Evolutionary conservation across 1,140 invertebrate genomes (phyloP), one percentile per base, ranked within the genome.

Genomic region (Drosophila bocki): DNA sequence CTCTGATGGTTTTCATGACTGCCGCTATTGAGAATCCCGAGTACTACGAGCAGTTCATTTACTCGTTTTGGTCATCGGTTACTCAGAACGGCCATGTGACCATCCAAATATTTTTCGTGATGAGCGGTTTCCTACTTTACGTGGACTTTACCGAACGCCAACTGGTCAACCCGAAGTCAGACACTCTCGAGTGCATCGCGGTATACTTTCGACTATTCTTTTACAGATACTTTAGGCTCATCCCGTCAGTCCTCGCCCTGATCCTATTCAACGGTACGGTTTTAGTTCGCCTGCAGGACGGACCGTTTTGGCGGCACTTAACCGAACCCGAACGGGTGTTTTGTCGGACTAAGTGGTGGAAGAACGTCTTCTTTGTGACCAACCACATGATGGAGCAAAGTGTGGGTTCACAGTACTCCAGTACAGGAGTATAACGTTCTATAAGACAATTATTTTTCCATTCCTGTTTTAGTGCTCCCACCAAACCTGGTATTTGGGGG

Each of bases 401-500:
- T 75, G 90, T 91, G 57, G 39, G 80, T 83, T 39, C 11, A n/a
- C 19, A 7, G 26, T n/a, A n/a, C 12, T 56, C 1, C 1, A 11
- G n/a, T 56, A n/a, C 26, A 26, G 13, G 15, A 13, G 15, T 48
- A 2, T 1, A 12, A 32, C 15, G 8, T 22, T 45, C 44, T 29
- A 1, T 53, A 13, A 53, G 3, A 35, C 7, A 35, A 54, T 11
- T 22, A 19, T 17, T 42, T 85, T 9, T 64, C 13, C 4, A 26
- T 39, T 56, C 4, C 13, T 17, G 9, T 59, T 45, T 9, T 37
- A 95, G 95, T 96, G 96, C 82, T 94, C 96, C 93, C 94, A 94
- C 2, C 96, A 96, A 93, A 94, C 95, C 0, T 97, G 96, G 96
- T 97, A 96, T 78, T 78, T 97, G 65, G 94, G 95, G 0, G 95